These are phyloP conservation scores for Pachymerium ferrugineum DNA, from an alignment of 2,888 invertebrate species.

Conservation along the genomic window DNA sequence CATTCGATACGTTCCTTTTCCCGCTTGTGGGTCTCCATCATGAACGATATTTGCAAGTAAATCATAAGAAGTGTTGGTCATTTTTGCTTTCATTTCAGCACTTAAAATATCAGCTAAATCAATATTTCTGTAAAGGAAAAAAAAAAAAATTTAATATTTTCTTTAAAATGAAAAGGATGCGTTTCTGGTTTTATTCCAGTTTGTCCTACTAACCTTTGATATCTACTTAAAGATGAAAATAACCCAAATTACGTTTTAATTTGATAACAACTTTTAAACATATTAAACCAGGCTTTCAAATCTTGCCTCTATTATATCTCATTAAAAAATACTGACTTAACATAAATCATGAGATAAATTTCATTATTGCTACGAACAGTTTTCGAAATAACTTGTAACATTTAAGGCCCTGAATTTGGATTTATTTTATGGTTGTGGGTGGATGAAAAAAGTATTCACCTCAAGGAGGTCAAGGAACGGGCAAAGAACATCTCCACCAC, in stretches of 20 bases:
- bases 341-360: no score
- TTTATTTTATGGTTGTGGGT: not conserved
- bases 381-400: no score
- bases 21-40: constrained; percentile 79
- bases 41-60: constrained; percentile 98
- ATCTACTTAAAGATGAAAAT: not conserved
- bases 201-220: not conserved
- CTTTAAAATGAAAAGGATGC: not conserved
- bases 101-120: constrained; percentile 94
- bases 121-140: constrained; percentile 65
- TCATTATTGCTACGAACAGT: no score
- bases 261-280: no score
- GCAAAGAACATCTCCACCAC: not conserved
- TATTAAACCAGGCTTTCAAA: no score
- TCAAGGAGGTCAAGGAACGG: not conserved
- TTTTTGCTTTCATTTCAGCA: constrained; percentile 69
- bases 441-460: not conserved
- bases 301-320: no score
- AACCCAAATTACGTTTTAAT: not conserved
- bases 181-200: not conserved
- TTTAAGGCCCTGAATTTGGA: no score
- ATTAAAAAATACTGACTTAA: no score
- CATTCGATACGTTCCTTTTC: constrained; percentile 87
- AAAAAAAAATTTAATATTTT: not conserved
- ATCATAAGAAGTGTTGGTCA: constrained; percentile 83